Percentiles rank a stretch among this genome's conserved stretches.
These are phyloP conservation scores for Drosophila anomalata DNA, from an alignment of 2,888 invertebrate species.

Conservation along the genomic window DNA sequence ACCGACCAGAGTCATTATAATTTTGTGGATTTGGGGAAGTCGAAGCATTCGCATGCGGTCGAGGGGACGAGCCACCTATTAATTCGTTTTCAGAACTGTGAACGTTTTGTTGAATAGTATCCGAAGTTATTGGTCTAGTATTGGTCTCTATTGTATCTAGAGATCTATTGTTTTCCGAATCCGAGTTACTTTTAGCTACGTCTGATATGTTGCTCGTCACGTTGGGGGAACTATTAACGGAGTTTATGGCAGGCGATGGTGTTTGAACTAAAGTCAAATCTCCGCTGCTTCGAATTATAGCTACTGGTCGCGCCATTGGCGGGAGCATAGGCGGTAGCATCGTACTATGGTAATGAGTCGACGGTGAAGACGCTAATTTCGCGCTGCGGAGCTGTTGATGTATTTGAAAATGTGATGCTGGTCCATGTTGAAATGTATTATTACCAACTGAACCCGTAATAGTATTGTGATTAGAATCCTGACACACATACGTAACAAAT, in stretches of 20 bases:
- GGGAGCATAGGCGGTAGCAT: slow-evolving; percentile 98
- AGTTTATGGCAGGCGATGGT: slow-evolving; percentile 87
- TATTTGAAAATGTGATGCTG: slow-evolving; percentile 60
- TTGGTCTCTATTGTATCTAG: slow-evolving; percentile 47
- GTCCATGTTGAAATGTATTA: slow-evolving; percentile 58
- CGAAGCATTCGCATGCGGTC: slow-evolving; percentile 24
- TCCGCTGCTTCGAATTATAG: slow-evolving; percentile 96
- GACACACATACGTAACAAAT: slow-evolving; percentile 98
- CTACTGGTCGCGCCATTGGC: slow-evolving; percentile 98
- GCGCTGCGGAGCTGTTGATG: slow-evolving; percentile 57
- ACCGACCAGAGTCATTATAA: slow-evolving; percentile 44
- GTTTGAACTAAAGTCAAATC: slow-evolving; percentile 86
- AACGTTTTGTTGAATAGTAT: slow-evolving; percentile 20
- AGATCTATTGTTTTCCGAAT: slow-evolving; percentile 46
- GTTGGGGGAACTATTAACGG: slow-evolving; percentile 84
- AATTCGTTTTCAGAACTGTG: slow-evolving; percentile 48
- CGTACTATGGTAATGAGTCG: slow-evolving; percentile 86
- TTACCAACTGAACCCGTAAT: slow-evolving; percentile 42
- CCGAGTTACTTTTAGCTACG: slow-evolving; percentile 50
- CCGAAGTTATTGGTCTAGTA: slow-evolving; percentile 56
- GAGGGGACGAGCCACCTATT: slow-evolving; percentile 63
- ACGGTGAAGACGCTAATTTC: slow-evolving; percentile 44
- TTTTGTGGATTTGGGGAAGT: slow-evolving; percentile 46
- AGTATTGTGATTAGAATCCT: slow-evolving; percentile 89
- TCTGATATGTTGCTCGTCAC: slow-evolving; percentile 54